phyloP scores from a whole-genome alignment of 2,113 vertebrate genomes.

The Ceyx melanurus region DNA sequence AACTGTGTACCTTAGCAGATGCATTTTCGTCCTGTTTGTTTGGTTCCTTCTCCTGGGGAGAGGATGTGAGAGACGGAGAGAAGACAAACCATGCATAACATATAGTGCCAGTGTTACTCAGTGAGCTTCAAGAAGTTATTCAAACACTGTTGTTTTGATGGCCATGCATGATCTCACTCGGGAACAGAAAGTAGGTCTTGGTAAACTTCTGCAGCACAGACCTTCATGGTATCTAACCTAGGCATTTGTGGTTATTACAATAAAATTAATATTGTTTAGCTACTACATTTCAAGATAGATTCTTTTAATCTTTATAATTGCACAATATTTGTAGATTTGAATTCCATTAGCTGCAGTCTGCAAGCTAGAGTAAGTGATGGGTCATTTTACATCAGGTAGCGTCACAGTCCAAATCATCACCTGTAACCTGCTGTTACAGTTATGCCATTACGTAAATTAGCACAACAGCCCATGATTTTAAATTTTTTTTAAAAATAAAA shows the following conservation, averaged over 20 bases:
- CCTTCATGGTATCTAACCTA: neutral
- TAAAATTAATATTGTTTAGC: neutral
- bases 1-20: too few species aligned
- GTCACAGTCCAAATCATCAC: neutral
- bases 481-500: neutral
- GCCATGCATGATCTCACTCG: neutral
- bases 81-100: too few species aligned
- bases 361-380: constrained; percentile 6
- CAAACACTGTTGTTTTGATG: neutral
- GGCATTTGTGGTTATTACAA: neutral
- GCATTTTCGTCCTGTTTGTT: too few species aligned
- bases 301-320: constrained; percentile 33
- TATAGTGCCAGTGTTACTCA: neutral
- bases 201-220: neutral
- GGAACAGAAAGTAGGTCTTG: neutral
- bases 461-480: neutral
- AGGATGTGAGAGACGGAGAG: too few species aligned
- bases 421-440: constrained; percentile 35
- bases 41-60: too few species aligned
- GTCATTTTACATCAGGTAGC: constrained; percentile 38
- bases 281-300: neutral
- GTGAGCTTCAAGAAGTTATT: neutral
- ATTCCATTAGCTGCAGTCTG: constrained; percentile 20
- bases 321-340: neutral
- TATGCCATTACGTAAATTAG: constrained; percentile 54